These are phyloP conservation scores for Peromyscus attwateri DNA, from an alignment of 2,797 vertebrate species.

Conservation along the genomic window DNA sequence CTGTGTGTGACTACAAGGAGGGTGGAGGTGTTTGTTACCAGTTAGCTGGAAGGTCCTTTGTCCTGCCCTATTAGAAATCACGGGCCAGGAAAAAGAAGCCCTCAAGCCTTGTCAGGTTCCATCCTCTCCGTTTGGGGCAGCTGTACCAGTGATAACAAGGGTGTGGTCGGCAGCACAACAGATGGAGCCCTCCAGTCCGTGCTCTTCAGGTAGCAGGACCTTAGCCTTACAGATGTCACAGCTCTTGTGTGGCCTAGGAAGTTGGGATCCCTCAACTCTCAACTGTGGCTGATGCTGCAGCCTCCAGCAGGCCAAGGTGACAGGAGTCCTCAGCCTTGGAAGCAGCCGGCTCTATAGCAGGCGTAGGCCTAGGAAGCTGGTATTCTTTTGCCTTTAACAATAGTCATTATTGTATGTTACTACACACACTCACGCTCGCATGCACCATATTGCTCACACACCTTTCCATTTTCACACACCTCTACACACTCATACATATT, in stretches of 20 bases:
- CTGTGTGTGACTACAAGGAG: background rate
- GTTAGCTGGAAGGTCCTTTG: background rate
- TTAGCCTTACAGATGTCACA: background rate
- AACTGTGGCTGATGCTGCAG: background rate
- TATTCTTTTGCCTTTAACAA: background rate
- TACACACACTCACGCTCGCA: background rate
- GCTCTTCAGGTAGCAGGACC: background rate
- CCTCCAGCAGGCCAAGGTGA: background rate
- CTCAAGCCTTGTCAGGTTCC: background rate
- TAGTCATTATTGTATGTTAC: background rate
- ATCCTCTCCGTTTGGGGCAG: background rate
- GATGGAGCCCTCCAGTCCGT: background rate
- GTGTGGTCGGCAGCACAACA: background rate
- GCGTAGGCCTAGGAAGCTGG: background rate
- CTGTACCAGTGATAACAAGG: background rate
- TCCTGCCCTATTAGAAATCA: background rate
- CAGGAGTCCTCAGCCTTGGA: background rate
- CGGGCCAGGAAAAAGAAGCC: background rate
- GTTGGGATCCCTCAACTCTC: background rate
- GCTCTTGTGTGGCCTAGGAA: background rate
- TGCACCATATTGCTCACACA: background rate
- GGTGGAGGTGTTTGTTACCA: background rate
- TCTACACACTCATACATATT: background rate
- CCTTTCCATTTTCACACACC: background rate
- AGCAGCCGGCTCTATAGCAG: background rate